Base-by-base conservation (phyloP, 2,888 invertebrate species). In the Boloria euphrosyne region DNA sequence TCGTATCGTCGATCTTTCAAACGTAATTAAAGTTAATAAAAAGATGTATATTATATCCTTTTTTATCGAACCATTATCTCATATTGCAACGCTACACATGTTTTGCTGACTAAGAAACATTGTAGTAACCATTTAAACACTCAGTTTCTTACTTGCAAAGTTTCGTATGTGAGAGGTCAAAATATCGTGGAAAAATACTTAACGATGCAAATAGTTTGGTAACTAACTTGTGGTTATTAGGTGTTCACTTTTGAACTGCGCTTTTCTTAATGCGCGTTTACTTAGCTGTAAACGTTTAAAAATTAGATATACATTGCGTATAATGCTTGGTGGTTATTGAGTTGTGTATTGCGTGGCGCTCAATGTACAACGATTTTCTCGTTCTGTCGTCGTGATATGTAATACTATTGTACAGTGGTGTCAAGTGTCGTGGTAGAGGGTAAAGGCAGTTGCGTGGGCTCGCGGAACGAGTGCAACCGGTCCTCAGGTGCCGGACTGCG, bases 381-480 rank as follows among this genome's bases (percentile, higher is more conserved):
- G 46, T 63, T 65, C 47, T 62, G 65, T 60, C 17, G 57, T 10
- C 14, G 5, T 44, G 14, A 50, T 44, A 58, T 55, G 70, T 72
- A 65, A 61, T 71, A 44, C 43, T 67, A 50, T 62, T 55, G 52
- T 47, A 16, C 43, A 57, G 61, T 64, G 22, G 71, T 71, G 74
- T 73, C 70, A 73, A 76, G 76, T 80, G 74, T 74, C 78, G 77
- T 81, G 76, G 85, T 81, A 77, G 74, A 65, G 65, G 76, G 72
- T 71, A 65, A 65, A 69, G 69, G 63, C 74, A 74, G 80, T 85
- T 87, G 89, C 90, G 90, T 91, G 90, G 90, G 90, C 84, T 75
- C 77, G 79, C 77, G 77, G 82, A 90, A 89, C 90, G 82, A 86
- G 90, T 89, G 87, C 75, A 84, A 90, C 90, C 90, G 89, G 90